Evolutionary conservation across 2,888 invertebrate genomes (phyloP), one percentile per base, ranked within the genome.

Genomic region (Hybos culiciformis): DNA sequence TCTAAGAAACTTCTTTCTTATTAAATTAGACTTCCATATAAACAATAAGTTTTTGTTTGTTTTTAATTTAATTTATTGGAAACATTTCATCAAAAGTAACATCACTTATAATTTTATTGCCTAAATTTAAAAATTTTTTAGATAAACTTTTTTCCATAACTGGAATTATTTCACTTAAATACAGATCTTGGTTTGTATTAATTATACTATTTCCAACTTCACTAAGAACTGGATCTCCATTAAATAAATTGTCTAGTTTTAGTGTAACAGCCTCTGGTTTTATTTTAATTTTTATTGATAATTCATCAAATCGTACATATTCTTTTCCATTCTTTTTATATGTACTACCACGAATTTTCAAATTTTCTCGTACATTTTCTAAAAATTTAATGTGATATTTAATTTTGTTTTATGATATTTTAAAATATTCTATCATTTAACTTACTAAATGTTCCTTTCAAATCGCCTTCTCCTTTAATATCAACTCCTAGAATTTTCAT

Each of bases 81-180:
- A 66, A 67, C 64, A 66, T 63, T 55, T 66, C 66, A 51, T 66
- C 66, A 31, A 56, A 66, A 4, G 66, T 66, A 1, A 65, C 61
- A 6, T 58, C 58, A 14, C 53, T 53, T 41, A 65, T 49, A 29
- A 66, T 60, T 40, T 60, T 55, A 52, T 66, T 65, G 5, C 64
- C 63, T 24, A 66, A 62, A 45, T 59, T 59, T 3, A 63, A 43
- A 43, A 66, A 67, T 45, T 62, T 63, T 40, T 60, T 55, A 5
- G 66, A 61, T 17, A 66, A 46, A 5, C 61, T 61, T 21, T 57
- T 59, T 47, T 66, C 66, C 38, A 66, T 50, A 4, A 66, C 66
- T 0, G 66, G 66, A 40, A 60, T 57, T 37, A 66, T 61, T 48
- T 66, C 66, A 42, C 52, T 58, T 24, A 66, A 50, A 46, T 65